Evolutionary conservation across 1,140 invertebrate genomes (phyloP).

Genomic region (Choristoneura fumiferana): DNA sequence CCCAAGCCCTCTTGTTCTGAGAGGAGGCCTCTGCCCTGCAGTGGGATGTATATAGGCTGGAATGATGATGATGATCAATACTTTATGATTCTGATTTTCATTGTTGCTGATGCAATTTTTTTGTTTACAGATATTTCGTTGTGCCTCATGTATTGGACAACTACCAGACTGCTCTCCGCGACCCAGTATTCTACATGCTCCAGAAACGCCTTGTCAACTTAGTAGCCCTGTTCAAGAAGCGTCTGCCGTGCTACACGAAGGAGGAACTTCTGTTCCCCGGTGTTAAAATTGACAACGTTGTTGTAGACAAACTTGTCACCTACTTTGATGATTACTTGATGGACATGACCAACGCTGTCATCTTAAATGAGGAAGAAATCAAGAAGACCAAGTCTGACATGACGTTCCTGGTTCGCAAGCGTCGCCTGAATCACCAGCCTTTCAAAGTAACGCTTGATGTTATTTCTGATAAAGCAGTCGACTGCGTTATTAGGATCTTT

Average conservation of each 20-base stretch:
- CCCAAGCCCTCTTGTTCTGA: too few species aligned
- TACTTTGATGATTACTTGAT: conserved; percentile 80
- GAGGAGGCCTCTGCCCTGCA: too few species aligned
- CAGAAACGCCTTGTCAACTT: conserved; percentile 80
- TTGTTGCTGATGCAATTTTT: conserved; percentile 27
- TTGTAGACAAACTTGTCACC: conserved; percentile 77
- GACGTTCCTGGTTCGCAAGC: conserved; percentile 78
- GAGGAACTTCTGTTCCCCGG: conserved; percentile 81
- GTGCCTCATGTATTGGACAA: conserved; percentile 78
- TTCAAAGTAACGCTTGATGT: conserved; percentile 82
- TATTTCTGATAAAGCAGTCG: conserved; percentile 76
- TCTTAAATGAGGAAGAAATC: conserved; percentile 54
- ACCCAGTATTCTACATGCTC: conserved; percentile 83
- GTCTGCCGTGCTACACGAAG: conserved; percentile 81
- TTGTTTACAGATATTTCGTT: conserved; percentile 65
- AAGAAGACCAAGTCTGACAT: conserved; percentile 62
- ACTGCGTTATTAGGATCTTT: conserved; percentile 82
- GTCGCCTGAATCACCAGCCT: conserved; percentile 81
- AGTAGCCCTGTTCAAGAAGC: conserved; percentile 79
- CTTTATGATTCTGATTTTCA: not conserved
- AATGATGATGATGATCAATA: too few species aligned
- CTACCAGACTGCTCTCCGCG: conserved; percentile 82
- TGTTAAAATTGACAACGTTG: conserved; percentile 79
- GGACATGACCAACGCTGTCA: conserved; percentile 77
- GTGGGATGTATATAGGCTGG: too few species aligned